phyloP scores from a whole-genome alignment of 2,113 vertebrate genomes.

The Saguinus imperator region DNA sequence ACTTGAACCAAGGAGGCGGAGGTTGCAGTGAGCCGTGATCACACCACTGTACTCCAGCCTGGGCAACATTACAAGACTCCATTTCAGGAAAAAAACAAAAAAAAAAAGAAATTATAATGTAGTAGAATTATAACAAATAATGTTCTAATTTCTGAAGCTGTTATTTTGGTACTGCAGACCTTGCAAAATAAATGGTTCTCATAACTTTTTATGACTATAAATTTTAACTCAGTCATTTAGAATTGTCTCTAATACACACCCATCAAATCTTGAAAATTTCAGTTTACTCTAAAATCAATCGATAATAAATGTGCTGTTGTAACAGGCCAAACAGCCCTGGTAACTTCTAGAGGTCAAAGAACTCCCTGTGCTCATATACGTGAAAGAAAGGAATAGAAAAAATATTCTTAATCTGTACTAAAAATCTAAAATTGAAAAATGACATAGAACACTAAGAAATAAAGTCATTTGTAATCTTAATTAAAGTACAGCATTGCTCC shows the following conservation, averaged over 20 bases:
- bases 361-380: not conserved
- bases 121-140: not conserved
- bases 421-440: not conserved
- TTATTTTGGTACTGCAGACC: not conserved
- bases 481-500: not conserved
- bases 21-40: too few relatives aligned
- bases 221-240: not conserved
- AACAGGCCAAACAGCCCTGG: not conserved
- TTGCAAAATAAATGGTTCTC: not conserved
- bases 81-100: too few relatives aligned
- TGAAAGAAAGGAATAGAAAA: not conserved
- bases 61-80: too few relatives aligned
- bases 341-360: not conserved
- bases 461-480: not conserved
- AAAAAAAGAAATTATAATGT: too few relatives aligned
- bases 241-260: not conserved
- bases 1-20: too few relatives aligned
- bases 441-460: not conserved
- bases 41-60: too few relatives aligned
- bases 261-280: conserved; percentile 30
- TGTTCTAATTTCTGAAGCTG: not conserved
- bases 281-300: not conserved
- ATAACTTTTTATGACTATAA: not conserved
- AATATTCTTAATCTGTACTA: not conserved
- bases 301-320: not conserved